A percentile compares a stretch with the other conserved stretches of the same genome.
phyloP scores from a whole-genome alignment of 1,140 invertebrate genomes.

The Heliconius hewitsoni region DNA sequence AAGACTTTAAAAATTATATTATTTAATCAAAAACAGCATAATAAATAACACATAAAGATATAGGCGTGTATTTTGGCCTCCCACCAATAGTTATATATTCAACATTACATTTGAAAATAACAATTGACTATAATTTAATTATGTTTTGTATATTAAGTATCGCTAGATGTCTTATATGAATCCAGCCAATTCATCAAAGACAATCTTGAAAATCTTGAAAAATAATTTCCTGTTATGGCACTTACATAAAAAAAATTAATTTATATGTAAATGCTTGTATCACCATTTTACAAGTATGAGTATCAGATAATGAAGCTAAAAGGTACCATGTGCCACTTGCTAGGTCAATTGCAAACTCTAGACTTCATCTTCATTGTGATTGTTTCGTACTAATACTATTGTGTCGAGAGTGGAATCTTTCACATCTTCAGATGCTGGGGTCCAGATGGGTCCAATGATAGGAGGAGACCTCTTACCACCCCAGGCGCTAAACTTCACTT shows the following conservation, averaged over 20 bases:
- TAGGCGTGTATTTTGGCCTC: slow-evolving; percentile 30
- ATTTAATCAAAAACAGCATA: slow-evolving; percentile 32
- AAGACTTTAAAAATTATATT: slow-evolving; percentile 28
- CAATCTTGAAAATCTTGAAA: slow-evolving; percentile 22
- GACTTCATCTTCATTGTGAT: slow-evolving; percentile 41
- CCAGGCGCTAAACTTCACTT: slow-evolving; percentile 74
- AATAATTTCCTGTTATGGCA: slow-evolving; percentile 50
- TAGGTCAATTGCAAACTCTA: slow-evolving; percentile 50
- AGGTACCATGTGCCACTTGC: slow-evolving; percentile 18
- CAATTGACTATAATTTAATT: slow-evolving; percentile 36
- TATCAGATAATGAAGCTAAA: slow-evolving; percentile 24
- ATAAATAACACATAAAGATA: slow-evolving; percentile 37
- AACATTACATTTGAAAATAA: slow-evolving; percentile 34
- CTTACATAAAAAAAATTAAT: slow-evolving; percentile 39
- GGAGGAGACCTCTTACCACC: slow-evolving; percentile 70
- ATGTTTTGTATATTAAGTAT: slow-evolving; percentile 33
- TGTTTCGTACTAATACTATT: slow-evolving; percentile 60
- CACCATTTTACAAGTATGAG: slow-evolving; percentile 20
- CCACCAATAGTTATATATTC: slow-evolving; percentile 21
- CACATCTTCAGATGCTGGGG: slow-evolving; percentile 53
- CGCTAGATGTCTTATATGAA: slow-evolving; percentile 51
- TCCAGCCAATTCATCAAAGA: slow-evolving; percentile 62
- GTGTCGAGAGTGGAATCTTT: slow-evolving; percentile 64
- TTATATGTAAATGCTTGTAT: slow-evolving; percentile 19
- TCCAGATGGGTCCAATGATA: slow-evolving; percentile 75